phyloP scores from a whole-genome alignment of 2,797 vertebrate genomes.

The Galago senegalensis region DNA sequence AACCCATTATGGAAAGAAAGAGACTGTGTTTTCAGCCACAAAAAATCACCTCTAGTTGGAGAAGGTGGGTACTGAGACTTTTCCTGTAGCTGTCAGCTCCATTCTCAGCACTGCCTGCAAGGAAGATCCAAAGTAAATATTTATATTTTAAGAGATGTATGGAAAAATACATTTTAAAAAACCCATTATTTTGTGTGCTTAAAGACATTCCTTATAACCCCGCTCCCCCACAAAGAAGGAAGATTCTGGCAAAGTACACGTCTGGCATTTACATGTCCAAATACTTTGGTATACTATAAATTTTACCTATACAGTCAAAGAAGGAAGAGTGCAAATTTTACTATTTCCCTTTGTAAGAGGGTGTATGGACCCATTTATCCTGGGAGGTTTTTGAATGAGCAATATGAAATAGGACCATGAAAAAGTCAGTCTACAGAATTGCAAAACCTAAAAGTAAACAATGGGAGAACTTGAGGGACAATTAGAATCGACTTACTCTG shows the following conservation, averaged over 20 bases:
- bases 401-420: neutral
- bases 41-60: conserved; percentile 1
- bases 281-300: neutral
- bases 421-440: neutral
- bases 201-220: neutral
- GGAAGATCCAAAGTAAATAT: neutral
- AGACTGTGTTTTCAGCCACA: neutral
- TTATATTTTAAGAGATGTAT: conserved; percentile 5
- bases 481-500: neutral
- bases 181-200: neutral
- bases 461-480: neutral
- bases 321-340: neutral
- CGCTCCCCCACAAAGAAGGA: neutral
- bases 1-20: neutral
- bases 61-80: neutral
- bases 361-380: neutral
- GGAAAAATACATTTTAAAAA: neutral
- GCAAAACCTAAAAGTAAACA: neutral
- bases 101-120: neutral
- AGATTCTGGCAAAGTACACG: neutral
- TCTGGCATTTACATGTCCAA: conserved; percentile 40
- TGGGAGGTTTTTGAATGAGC: conserved; percentile 4
- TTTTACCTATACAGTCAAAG: neutral
- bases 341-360: neutral
- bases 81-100: neutral